Conservation (phyloP, 2,797 vertebrate genomes). For the Pampus argenteus region DNA sequence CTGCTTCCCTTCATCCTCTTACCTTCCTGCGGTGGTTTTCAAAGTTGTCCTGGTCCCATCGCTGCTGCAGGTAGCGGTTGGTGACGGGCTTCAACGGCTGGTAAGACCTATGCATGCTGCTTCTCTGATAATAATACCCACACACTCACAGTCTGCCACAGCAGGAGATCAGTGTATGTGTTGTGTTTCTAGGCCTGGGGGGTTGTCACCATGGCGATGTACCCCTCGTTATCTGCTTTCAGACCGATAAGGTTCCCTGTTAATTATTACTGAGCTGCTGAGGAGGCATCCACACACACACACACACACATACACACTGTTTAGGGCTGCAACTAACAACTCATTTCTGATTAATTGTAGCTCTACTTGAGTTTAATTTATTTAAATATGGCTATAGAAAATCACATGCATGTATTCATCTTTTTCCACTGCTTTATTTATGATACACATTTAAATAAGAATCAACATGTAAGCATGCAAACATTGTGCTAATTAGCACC, state of each 20-base stretch:
- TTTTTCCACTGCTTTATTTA: neutral
- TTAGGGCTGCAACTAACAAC: too few relatives aligned
- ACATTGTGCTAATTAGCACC: too few relatives aligned
- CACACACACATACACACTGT: constrained; percentile 14
- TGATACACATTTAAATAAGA: neutral
- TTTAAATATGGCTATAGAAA: neutral
- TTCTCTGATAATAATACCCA: neutral
- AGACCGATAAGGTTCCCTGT: constrained; percentile 59
- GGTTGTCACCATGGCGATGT: constrained; percentile 67
- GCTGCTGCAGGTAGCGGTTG: constrained; percentile 83
- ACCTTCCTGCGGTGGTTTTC: constrained; percentile 83
- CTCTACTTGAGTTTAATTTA: neutral
- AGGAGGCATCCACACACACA: constrained; percentile 3
- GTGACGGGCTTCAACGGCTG: constrained; percentile 82
- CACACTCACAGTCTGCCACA: neutral
- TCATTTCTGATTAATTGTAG: too few relatives aligned
- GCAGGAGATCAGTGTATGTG: constrained; percentile 23
- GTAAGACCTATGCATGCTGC: constrained; percentile 81
- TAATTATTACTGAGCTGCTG: constrained; percentile 64
- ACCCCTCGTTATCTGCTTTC: constrained; percentile 39
- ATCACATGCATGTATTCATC: neutral
- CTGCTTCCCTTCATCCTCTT: neutral
- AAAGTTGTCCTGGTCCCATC: constrained; percentile 82
- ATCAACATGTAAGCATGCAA: too few relatives aligned
- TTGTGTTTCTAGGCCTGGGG: constrained; percentile 29